phyloP scores from a whole-genome alignment of 2,888 invertebrate species.

The Apoda limacodes region DNA sequence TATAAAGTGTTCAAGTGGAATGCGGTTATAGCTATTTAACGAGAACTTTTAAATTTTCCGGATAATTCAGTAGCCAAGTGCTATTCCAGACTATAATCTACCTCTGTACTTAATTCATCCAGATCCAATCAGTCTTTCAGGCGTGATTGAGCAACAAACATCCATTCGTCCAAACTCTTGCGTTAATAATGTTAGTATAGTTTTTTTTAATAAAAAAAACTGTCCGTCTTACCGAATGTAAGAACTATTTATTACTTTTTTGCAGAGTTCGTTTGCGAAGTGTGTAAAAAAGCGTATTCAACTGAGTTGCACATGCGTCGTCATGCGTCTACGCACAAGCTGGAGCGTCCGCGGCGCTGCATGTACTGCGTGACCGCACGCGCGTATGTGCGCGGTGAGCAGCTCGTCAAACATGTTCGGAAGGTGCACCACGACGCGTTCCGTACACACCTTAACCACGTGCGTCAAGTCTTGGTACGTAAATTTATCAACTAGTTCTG shows the following conservation, averaged over 20 bases:
- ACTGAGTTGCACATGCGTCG: constrained; percentile 77
- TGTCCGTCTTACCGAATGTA: too few species aligned
- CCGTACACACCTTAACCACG: constrained; percentile 47
- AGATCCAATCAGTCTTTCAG: too few species aligned
- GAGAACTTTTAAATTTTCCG: too few species aligned
- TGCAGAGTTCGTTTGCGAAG: constrained; percentile 42
- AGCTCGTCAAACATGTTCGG: constrained; percentile 81
- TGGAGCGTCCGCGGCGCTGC: constrained; percentile 81
- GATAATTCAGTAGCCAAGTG: too few species aligned
- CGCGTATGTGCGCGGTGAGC: constrained; percentile 84
- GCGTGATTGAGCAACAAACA: too few species aligned
- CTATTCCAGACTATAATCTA: too few species aligned
- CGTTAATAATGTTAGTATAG: neutral
- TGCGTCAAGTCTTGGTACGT: constrained; percentile 33
- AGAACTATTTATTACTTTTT: constrained; percentile 1
- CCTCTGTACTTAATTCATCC: too few species aligned
- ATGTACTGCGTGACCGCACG: constrained; percentile 76
- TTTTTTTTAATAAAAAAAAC: neutral
- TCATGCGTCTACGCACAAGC: constrained; percentile 77
- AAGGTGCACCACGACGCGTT: constrained; percentile 76
- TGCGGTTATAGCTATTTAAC: too few species aligned
- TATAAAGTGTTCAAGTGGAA: too few species aligned
- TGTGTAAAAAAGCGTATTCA: constrained; percentile 76
- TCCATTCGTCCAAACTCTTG: too few species aligned
- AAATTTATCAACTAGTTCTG: too few species aligned